Percentiles rank a stretch among this genome's conserved stretches.
Evolutionary conservation across 2,888 invertebrate genomes (phyloP).

Genomic region (Papilio gigon): DNA sequence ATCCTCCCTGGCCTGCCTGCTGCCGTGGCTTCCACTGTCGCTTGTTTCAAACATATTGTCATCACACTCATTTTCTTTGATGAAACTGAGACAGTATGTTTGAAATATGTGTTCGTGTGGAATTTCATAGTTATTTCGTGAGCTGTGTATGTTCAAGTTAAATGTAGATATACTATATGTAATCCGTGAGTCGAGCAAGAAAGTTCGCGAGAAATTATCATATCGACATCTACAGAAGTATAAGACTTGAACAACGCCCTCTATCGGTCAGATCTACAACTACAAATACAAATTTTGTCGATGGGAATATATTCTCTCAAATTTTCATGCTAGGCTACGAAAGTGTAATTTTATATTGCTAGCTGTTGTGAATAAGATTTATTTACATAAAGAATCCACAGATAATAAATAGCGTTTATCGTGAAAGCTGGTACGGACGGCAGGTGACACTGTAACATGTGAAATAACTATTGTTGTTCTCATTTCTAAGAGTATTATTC

Average conservation of each 20-base stretch:
- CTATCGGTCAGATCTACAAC: too few relatives aligned
- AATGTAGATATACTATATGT: constrained; percentile 53
- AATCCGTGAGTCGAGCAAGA: too few relatives aligned
- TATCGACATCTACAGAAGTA: too few relatives aligned
- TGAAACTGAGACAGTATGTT: neutral
- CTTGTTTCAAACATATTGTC: neutral
- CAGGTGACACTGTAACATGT: constrained; percentile 80
- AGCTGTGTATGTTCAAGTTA: constrained; percentile 45
- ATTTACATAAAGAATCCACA: constrained; percentile 75
- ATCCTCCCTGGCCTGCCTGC: neutral
- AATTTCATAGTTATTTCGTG: constrained; percentile 48
- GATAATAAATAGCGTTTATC: constrained; percentile 81
- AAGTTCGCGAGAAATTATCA: too few relatives aligned
- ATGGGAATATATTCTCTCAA: too few relatives aligned
- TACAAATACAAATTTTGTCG: too few relatives aligned
- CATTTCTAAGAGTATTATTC: constrained; percentile 83
- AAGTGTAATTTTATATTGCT: constrained; percentile 81
- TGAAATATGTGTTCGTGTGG: constrained; percentile 47
- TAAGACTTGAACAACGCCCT: too few relatives aligned
- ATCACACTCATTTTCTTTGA: neutral
- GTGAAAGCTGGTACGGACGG: constrained; percentile 75
- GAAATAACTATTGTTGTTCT: constrained; percentile 82
- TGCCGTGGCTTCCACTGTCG: neutral
- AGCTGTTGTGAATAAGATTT: constrained; percentile 82
- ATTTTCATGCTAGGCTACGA: too few relatives aligned